Percentiles rank a stretch among this genome's conserved stretches.
Evolutionary conservation across 2,797 vertebrate species (phyloP).

Genomic region (Parauchenoglanis punctatus): DNA sequence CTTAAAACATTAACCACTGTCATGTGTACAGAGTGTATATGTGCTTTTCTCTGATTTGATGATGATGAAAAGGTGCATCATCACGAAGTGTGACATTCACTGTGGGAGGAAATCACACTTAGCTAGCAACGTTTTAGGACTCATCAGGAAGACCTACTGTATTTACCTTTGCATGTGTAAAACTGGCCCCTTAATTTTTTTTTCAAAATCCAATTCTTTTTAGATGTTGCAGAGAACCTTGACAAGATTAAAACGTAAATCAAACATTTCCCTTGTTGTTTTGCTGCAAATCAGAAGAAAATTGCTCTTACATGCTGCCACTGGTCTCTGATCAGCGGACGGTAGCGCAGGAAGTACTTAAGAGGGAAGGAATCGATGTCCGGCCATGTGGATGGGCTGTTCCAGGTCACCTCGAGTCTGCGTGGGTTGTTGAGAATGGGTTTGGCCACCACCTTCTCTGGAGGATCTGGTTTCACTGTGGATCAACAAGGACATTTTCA

Average conservation of each 20-base stretch:
- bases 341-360: slow-evolving; percentile 96
- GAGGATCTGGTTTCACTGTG: slow-evolving; percentile 95
- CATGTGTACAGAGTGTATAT: neutral
- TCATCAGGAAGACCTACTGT: too few species aligned
- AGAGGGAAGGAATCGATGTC: slow-evolving; percentile 93
- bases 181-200: neutral
- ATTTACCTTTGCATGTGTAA: neutral
- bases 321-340: slow-evolving; percentile 92
- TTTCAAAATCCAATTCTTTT: too few species aligned
- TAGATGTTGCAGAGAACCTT: neutral
- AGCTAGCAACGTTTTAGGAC: neutral
- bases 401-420: slow-evolving; percentile 91
- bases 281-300: neutral
- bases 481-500: slow-evolving; percentile 34
- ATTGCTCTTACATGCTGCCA: slow-evolving; percentile 92
- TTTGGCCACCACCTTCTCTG: slow-evolving; percentile 89
- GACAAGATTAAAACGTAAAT: too few species aligned
- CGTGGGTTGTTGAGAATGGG: slow-evolving; percentile 85
- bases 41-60: neutral
- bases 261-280: neutral
- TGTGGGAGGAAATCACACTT: neutral
- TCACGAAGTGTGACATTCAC: neutral
- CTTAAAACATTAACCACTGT: neutral
- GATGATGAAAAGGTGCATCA: neutral
- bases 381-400: slow-evolving; percentile 91